Conservation (phyloP, 2,797 vertebrate species). For the Chloroceryle amazona region DNA sequence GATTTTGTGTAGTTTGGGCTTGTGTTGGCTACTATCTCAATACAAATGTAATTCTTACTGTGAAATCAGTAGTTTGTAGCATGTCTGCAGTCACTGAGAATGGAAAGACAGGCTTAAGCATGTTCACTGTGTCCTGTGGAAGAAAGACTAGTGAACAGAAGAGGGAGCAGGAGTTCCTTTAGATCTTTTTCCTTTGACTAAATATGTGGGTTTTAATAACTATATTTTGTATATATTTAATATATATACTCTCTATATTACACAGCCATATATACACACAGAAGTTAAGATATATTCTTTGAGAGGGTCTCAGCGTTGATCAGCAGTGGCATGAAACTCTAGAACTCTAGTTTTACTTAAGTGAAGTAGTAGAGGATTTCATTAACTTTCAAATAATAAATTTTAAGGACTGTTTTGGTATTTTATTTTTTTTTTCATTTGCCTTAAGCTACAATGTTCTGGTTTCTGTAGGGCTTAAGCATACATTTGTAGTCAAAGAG, state of each 20-base stretch:
- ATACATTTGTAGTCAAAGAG: background rate
- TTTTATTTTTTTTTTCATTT: background rate
- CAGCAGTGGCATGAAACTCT: background rate
- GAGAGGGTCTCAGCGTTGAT: background rate
- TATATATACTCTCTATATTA: background rate
- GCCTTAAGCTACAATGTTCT: background rate
- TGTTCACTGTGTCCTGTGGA: background rate
- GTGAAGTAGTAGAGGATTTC: background rate
- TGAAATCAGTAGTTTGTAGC: background rate
- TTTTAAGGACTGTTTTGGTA: background rate
- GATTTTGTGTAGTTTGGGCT: background rate
- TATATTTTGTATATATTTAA: background rate
- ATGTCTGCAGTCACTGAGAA: background rate
- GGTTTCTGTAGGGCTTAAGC: background rate
- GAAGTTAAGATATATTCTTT: fast-evolving
- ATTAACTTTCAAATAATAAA: background rate
- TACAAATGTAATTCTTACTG: background rate
- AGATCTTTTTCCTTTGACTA: background rate
- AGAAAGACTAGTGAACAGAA: background rate
- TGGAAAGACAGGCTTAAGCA: background rate
- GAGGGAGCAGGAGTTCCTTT: background rate
- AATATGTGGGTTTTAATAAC: background rate
- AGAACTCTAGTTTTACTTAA: background rate
- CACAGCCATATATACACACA: background rate
- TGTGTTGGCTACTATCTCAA: background rate